Percentiles rank a stretch among this genome's conserved stretches.
Conservation (phyloP, 2,113 vertebrate species). For the Donacobius atricapilla region DNA sequence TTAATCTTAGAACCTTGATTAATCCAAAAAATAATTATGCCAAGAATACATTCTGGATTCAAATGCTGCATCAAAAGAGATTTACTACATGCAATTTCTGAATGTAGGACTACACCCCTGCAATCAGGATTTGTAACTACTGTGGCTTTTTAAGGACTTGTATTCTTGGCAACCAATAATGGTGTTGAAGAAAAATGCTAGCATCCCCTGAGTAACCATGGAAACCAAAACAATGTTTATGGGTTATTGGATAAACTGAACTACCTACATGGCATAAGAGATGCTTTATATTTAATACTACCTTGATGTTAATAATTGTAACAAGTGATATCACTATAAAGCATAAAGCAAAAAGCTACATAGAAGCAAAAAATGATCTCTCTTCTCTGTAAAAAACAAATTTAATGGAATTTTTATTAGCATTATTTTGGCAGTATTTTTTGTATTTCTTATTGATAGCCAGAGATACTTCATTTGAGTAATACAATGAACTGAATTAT, state of each 20-base stretch:
- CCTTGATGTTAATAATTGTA: background rate
- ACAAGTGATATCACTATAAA: background rate
- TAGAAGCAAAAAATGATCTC: background rate
- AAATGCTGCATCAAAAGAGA: background rate
- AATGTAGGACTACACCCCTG: background rate
- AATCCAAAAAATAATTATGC: background rate
- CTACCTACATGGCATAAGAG: background rate
- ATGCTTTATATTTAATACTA: background rate
- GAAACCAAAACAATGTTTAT: slow-evolving; percentile 11
- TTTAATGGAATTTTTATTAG: background rate
- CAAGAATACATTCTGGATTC: background rate
- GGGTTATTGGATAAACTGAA: background rate
- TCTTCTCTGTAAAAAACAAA: background rate
- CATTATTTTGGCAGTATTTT: background rate
- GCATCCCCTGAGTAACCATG: background rate
- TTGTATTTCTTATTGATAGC: background rate
- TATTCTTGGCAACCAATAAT: background rate
- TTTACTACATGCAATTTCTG: background rate
- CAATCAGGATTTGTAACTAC: background rate
- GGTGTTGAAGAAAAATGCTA: background rate
- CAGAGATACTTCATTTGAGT: background rate
- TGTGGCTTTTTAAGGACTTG: background rate
- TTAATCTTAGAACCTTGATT: background rate
- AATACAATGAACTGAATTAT: background rate
- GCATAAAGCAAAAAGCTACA: background rate